A percentile compares a stretch with the other conserved stretches of the same genome.
Conservation (phyloP, 2,797 vertebrate genomes). For the Danio jaintianensis region DNA sequence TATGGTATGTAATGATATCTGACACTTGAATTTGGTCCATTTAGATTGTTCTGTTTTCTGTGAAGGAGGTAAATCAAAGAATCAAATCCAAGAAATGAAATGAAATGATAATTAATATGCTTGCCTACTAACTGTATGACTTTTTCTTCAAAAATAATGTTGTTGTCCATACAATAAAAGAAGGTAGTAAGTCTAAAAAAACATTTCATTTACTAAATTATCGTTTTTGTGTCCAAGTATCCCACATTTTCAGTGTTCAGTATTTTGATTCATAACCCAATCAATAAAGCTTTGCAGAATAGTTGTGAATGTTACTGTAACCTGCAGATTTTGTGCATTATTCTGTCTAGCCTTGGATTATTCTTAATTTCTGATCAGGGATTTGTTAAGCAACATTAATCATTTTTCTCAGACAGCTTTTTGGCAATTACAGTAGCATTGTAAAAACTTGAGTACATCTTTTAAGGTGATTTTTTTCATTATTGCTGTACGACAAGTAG, state of each 20-base stretch:
- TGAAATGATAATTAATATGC: neutral
- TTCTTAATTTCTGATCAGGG: constrained; percentile 9
- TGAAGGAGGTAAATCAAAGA: neutral
- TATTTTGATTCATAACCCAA: neutral
- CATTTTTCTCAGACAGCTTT: neutral
- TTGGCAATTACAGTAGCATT: neutral
- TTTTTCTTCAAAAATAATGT: neutral
- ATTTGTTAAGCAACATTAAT: constrained; percentile 34
- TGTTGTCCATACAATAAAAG: neutral
- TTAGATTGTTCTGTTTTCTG: neutral
- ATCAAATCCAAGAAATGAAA: neutral
- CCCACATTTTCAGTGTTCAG: neutral
- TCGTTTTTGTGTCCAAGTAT: neutral
- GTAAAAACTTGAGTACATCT: neutral
- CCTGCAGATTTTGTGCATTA: neutral
- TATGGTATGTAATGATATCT: neutral
- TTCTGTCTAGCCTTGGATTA: constrained; percentile 26
- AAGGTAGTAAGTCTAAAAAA: neutral
- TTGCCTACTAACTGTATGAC: no score
- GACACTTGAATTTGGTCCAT: neutral
- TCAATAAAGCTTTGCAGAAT: neutral
- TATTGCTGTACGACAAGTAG: neutral
- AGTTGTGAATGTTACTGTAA: neutral
- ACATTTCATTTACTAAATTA: no score
- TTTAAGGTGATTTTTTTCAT: constrained; percentile 33